Evolutionary conservation across 2,797 vertebrate species (phyloP), one percentile per base, ranked within the genome.

Genomic region (Percopsis omiscomaycus): DNA sequence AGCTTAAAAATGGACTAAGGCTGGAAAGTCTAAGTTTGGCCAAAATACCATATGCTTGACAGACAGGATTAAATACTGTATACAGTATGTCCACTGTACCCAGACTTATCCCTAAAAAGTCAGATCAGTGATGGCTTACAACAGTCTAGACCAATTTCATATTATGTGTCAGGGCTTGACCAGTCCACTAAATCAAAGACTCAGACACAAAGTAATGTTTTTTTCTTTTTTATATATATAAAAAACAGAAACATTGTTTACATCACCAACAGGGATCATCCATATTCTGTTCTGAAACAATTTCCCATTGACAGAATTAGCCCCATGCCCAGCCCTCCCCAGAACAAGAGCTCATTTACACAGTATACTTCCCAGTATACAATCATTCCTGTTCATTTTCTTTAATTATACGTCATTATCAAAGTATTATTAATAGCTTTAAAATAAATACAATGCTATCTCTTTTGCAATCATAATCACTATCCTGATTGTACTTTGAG

Each of bases 231-330:
- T 90, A 91, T 90, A 71, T 80, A 84, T 82, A 85, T 72, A 65
- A 57, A 65, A 56, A 90, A 89, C 89, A 91, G 89, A 92, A 89
- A 93, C 84, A 89, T 87, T 92, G 89, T 93, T 88, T 92, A 92
- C 91, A 92, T 91, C 92, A 93, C 92, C 92, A 91, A 93, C 91
- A 93, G 91, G 87, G 90, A 88, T 92, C 89, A 91, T 93, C 89
- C 90, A 90, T 90, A 88, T 90, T 92, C 82, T 89, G 85, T 88
- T 89, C 89, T 77, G 37, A 69, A 91, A 86, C 80, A 77, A 75
- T 81, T 88, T 48, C 64, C 77, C 77, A 82, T 84, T 63, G 86
- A 89, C 85, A 89, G 85, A 91, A 90, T 86, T 77, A 85, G 83
- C 84, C 88, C 88, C 87, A 83, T 78, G 77, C 83, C 88, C 81